Evolutionary conservation across 2,113 vertebrate species (phyloP).

Genomic region (Pica pica): DNA sequence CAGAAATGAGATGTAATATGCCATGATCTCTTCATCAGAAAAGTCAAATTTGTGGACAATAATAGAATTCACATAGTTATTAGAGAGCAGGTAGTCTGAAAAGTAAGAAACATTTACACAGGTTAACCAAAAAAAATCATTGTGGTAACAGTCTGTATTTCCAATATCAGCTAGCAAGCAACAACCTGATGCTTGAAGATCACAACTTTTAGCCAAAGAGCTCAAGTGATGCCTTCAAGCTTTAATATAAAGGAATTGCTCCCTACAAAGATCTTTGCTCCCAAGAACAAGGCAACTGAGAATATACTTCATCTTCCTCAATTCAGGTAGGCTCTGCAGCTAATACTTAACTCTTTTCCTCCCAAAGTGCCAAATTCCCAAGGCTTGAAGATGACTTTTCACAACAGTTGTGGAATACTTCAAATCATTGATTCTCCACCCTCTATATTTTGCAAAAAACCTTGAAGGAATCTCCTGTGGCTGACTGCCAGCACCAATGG

Average conservation of each 20-base stretch:
- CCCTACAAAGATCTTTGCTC: not conserved
- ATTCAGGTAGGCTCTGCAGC: not conserved
- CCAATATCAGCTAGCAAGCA: not conserved
- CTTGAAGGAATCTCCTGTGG: not conserved
- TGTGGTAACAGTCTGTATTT: not conserved
- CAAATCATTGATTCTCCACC: not conserved
- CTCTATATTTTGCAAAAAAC: not conserved
- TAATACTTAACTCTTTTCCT: not conserved
- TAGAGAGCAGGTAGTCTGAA: slow-evolving; percentile 94
- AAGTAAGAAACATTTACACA: not conserved
- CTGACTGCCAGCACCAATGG: not conserved
- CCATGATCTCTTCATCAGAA: slow-evolving; percentile 99
- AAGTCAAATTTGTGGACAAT: slow-evolving; percentile 99
- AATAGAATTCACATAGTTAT: slow-evolving; percentile 98
- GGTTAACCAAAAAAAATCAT: not conserved
- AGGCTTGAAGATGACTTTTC: not conserved
- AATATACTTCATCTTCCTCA: not conserved
- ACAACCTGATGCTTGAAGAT: not conserved
- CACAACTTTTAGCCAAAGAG: not conserved
- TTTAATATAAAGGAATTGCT: not conserved
- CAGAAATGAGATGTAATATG: slow-evolving; percentile 97
- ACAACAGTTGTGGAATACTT: not conserved
- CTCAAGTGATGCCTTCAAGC: not conserved
- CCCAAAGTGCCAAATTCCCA: not conserved
- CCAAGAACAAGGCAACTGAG: not conserved